Base-by-base conservation (phyloP, 2,113 vertebrate genomes). In the Ciconia stormi region DNA sequence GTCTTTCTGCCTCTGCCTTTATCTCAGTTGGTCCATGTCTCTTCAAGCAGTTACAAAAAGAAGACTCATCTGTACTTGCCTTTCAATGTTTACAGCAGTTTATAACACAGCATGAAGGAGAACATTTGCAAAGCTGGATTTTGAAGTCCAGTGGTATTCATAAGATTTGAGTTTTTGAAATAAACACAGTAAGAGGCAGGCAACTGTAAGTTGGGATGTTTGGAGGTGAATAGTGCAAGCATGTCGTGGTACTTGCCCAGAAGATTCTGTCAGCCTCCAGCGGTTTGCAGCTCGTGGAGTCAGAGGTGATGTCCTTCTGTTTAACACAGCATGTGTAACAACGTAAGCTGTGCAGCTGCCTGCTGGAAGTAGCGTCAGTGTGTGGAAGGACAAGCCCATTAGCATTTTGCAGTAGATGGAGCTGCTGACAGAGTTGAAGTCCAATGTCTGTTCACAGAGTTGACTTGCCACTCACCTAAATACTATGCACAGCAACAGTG, bases 221-320 rank as follows among this genome's bases (percentile, higher is more conserved):
- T 79, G 84, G 32, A 46, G 25, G 27, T 46, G n/a, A 82, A 5
- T 27, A 23, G 32, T 21, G n/a, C 52, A 55, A 55, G 42, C 21
- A 3, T 11, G 27, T 38, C 5, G 0, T 38, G 38, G 19, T 32
- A 42, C 29, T 71, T 32, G 44, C 13, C 17, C 20, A 29, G 47
- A 42, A 66, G 36, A n/a, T 56, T 77, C 10, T 66, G 93, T 56
- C 78, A 62, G 36, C 53, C 16, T 72, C 12, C 63, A 40, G 34
- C 0, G 0, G 18, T 71, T 66, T 79, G 32, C 44, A 30, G 22
- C 56, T 56, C 1, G 0, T 44, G n/a, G 52, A 82, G 52, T 71
- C n/a, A n/a, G 73, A 63, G 50, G 47, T 79, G 30, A 56, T 3
- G 5, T 70, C 44, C 50, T 90, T 56, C 16, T 70, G 27, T 65